Evolutionary conservation across 2,888 invertebrate species (phyloP), one percentile per base, ranked within the genome.

Genomic region (Tribolium freemani): DNA sequence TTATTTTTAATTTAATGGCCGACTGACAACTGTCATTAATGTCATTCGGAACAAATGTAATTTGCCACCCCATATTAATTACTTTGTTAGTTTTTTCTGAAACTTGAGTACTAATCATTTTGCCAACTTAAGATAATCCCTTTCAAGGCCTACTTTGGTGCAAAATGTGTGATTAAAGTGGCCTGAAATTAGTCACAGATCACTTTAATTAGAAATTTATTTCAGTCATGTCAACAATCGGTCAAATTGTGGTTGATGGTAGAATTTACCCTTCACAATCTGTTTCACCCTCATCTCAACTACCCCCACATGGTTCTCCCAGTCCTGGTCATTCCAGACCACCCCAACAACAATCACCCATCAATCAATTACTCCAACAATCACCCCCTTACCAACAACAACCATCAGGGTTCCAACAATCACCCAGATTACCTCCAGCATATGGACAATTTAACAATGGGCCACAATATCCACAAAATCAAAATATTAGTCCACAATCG

Each of bases 231-330:
- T 91, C 93, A 54, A 91, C 91, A 60, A 91, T 95, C 83, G 95
- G 95, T 75, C 92, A 92, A 74, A 93, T 95, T 80, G 93, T 95
- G 50, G 95, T 95, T 72, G 95, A 95, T 87, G 95, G 95, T 71
- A 91, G 94, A 84, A 90, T 93, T 76, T 94, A 94, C 88, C 91
- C 92, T 31, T 86, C 88, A 1, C 84, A 86, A 51, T 82, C 88
- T 13, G 86, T 88, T 3, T 88, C 87, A 38, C 87, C 88, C 16
- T 16, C 16, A 16, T 16, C 16, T 16, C 16, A 16, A 16, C 2
- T 16, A 56, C 80, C 83, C 11, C 82, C 83, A 5, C 81, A 81
- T 64, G 78, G 80, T 61, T 83, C 83, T 9, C 80, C 85, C 11
- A 83, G 85, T 73, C 86, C 86, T 0, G 82, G 82, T 73, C 86